Base-by-base conservation (phyloP, 2,888 invertebrate species). In the Suillia variegata region DNA sequence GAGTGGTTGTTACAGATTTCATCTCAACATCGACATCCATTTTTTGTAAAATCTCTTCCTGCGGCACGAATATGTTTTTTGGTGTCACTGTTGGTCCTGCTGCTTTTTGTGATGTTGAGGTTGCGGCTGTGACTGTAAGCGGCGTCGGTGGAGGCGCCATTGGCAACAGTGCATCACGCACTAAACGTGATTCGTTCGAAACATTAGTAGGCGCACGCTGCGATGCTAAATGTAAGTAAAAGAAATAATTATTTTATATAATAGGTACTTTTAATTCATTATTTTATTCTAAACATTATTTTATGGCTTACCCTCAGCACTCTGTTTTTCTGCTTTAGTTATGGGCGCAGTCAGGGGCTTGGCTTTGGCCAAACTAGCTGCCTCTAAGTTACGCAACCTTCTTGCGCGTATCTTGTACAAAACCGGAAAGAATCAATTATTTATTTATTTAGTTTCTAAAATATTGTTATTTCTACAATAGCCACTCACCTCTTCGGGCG, bases 401-500 rank as follows among this genome's bases (percentile, higher is more conserved):
- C 80, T 74, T 2, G 76, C 79, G 15, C 80, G 75, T 50, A 80
- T 80, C 80, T 81, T 79, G 79, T 82, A 76, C 75, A 77, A 80
- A 79, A 77, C 78, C 77, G 81, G 80, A 82, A 78, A 78, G 81
- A 80, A 80, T 80, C 81, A 80, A 78, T 80, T 77, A 74, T 76
- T 73, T 68, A 58, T 18, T 42, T 15, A 51, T 57, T 26, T 49
- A 45, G 21, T 42, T 8, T 54, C 51, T 17, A 20, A 22, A 56
- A n/a, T 22, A 34, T 10, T 33, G 26, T 18, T 24, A 17, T 12
- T 10, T n/a, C 17, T 20, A 22, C 48, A 17, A 17, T 18, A n/a
- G 61, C 65, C 65, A 85, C 88, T 87, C 84, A 92, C 94, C 90
- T 94, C 94, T 84, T 94, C 94, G 82, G 91, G 92, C 79, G 89